Percentiles rank a stretch among this genome's conserved stretches.
phyloP scores from a whole-genome alignment of 30 jellyfish, hydroid and myxozoan genomes.

The Euphysa ruthae region DNA sequence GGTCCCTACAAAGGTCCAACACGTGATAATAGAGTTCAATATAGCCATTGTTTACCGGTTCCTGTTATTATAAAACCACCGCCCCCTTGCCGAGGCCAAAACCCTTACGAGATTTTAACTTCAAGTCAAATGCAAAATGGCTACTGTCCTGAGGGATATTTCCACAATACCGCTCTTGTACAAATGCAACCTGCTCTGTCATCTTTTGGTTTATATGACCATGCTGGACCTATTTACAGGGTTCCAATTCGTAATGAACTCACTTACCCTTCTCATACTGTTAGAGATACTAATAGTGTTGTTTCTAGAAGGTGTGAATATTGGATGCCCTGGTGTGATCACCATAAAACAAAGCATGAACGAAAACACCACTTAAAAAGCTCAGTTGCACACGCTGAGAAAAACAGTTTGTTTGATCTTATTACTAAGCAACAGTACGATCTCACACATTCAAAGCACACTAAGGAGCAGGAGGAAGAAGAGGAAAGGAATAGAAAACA shows the following conservation, averaged over 20 bases:
- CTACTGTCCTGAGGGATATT: slow-evolving; percentile 7
- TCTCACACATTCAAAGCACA: too few relatives aligned
- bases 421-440: too few relatives aligned
- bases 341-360: too few relatives aligned
- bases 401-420: background rate
- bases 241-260: slow-evolving; percentile 13
- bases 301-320: too few relatives aligned
- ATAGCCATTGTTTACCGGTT: slow-evolving; percentile 14
- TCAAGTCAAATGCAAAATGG: slow-evolving; percentile 18
- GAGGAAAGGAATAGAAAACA: too few relatives aligned
- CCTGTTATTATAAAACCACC: slow-evolving; percentile 34
- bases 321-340: too few relatives aligned
- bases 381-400: too few relatives aligned
- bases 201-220: background rate
- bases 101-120: slow-evolving; percentile 28
- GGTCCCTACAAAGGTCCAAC: slow-evolving; percentile 25
- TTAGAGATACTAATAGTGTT: too few relatives aligned
- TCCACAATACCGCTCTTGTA: slow-evolving; percentile 15
- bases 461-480: too few relatives aligned
- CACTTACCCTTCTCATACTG: too few relatives aligned
- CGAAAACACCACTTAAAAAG: too few relatives aligned
- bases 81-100: slow-evolving; percentile 21
- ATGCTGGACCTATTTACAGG: slow-evolving; percentile 13
- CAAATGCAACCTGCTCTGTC: slow-evolving; percentile 26
- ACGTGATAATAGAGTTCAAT: background rate